phyloP scores from a whole-genome alignment of 2,113 vertebrate genomes.

The Varanus salvator region DNA sequence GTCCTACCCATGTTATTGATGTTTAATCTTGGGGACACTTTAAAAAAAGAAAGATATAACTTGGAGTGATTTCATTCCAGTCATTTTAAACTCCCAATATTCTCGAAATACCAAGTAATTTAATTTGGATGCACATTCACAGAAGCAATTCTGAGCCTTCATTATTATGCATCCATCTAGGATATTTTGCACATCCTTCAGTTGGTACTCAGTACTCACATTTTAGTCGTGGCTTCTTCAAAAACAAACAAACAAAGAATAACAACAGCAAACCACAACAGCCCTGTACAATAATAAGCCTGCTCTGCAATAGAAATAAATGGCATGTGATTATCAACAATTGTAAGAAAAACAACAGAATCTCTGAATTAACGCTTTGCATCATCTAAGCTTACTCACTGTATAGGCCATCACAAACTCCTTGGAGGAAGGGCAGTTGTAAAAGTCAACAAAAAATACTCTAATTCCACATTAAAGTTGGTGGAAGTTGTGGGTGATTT shows the following conservation, averaged over 20 bases:
- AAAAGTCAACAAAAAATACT: neutral
- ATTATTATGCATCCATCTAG: constrained; percentile 5
- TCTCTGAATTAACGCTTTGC: neutral
- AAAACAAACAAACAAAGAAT: neutral
- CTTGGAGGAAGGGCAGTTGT: neutral
- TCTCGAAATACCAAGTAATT: neutral
- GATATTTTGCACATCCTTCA: neutral
- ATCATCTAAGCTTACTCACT: neutral
- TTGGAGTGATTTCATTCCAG: neutral
- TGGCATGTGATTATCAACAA: neutral
- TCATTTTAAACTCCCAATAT: neutral
- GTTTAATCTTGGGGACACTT: neutral
- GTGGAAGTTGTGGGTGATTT: neutral
- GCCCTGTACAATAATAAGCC: neutral
- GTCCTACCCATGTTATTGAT: neutral
- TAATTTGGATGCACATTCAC: neutral
- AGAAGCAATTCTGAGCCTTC: neutral
- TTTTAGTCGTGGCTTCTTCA: constrained; percentile 6
- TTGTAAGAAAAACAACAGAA: neutral
- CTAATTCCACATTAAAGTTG: neutral
- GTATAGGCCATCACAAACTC: neutral
- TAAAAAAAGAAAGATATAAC: neutral
- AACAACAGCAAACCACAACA: neutral
- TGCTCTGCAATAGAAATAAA: constrained; percentile 4
- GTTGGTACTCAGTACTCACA: neutral